Base-by-base conservation (phyloP, 2,113 vertebrate species). In the Aviceda subcristata region DNA sequence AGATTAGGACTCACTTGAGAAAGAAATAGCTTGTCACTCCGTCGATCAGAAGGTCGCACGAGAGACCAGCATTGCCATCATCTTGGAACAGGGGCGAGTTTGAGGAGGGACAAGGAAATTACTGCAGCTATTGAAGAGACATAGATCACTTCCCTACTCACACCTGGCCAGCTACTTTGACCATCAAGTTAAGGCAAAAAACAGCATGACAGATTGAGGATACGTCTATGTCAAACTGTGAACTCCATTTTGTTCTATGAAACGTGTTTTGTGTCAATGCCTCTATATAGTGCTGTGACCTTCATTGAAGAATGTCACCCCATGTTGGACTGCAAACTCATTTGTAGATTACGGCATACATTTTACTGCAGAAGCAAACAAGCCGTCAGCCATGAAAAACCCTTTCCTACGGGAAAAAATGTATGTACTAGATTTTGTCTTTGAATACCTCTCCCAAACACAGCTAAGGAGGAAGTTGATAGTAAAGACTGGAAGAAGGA, bases 11-110 rank as follows among this genome's bases (percentile, higher is more conserved):
- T 95, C 92, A 95, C 92, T 92, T 97, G 92, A 97, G 92, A 89
- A 97, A 96, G 96, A 97, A 97, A 95, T 76, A 94, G 62, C 91
- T 95, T 97, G 97, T 97, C 95, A 97, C 45, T 96, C 92, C 94
- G 95, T 95, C 21, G 45, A 96, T 96, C 95, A 94, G 94, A 89
- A 91, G 84, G 94, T 95, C n/a, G 2, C 26, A 90, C 66, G 46
- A 66, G 69, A 85, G 83, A 92, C 79, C n/a, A 45, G 64, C 1
- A 0, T 89, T 89, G 73, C 73, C 69, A 90, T 95, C 92, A 36
- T 90, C 77, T 64, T 76, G 91, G 80, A 87, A 67, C 10, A 67
- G 79, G 60, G 34, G 88, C 2, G 12, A 94, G 69, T 84, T 93
- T 89, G 56, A 64, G 76, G 59, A 92, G 83, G 86, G 45, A 95